Base-by-base conservation (phyloP, 2,888 invertebrate genomes). In the Nemotelus pantherinus region DNA sequence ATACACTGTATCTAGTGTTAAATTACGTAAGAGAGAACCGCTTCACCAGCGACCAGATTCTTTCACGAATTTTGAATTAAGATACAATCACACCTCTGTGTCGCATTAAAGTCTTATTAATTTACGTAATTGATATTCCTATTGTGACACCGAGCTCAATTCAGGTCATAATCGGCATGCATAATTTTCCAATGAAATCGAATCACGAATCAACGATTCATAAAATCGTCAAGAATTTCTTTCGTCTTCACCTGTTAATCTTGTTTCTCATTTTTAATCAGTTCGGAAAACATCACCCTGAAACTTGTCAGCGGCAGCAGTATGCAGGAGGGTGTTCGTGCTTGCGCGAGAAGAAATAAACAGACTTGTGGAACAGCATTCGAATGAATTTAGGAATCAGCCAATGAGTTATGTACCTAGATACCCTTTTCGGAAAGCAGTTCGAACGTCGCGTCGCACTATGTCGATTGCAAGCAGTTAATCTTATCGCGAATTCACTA, bases 401-500 rank as follows among this genome's bases (percentile, higher is more conserved):
- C 25, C 10, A 58, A 58, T 58, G 58, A 58, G 25, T 58, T 58
- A 58, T 58, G n/a, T 58, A 58, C n/a, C 7, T 58, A n/a, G 10
- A 58, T 58, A 53, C 25, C 25, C 25, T 25, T 25, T 25, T 50
- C 50, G 6, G 50, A 50, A 50, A 50, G 50, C 6, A 5, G 9
- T 50, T 7, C 50, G 9, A 9, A 50, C 9, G 50, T 7, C 50
- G 50, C 5, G 6, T 7, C 6, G 5, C 5, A 7, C 50, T 50
- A 7, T 50, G 50, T 58, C 7, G 4, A 58, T 58, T 10, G 7
- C 5, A 25, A 58, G 10, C 4, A 58, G 58, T n/a, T 58, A n/a
- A 58, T 58, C 58, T 58, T 58, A 58, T 58, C 25, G 58, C 58
- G n/a, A 58, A 58, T 58, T n/a, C 58, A 25, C 58, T 25, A 2